Percentiles rank a stretch among this genome's conserved stretches.
phyloP scores from a whole-genome alignment of 2,113 vertebrate genomes.

The Hippolais icterina region DNA sequence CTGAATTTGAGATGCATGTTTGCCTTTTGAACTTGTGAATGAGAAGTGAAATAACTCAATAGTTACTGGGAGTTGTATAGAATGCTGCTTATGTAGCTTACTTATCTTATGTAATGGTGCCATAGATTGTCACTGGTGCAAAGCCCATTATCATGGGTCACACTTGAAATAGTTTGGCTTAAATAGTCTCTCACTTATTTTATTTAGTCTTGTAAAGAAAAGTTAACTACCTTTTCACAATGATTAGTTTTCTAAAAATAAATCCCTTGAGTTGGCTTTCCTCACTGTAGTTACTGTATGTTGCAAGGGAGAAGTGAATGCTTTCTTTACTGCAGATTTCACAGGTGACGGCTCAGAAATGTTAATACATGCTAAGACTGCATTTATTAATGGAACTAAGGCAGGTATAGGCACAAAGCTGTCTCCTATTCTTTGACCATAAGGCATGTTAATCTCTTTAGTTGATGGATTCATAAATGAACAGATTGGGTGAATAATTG shows the following conservation, averaged over 20 bases:
- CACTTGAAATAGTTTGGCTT: slow-evolving; percentile 34
- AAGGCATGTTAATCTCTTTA: slow-evolving; percentile 70
- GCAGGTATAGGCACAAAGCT: slow-evolving; percentile 45
- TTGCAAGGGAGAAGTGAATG: slow-evolving; percentile 17
- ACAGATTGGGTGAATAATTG: slow-evolving; percentile 73
- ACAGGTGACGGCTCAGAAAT: slow-evolving; percentile 58
- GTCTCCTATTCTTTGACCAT: slow-evolving; percentile 62
- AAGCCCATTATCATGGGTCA: not conserved
- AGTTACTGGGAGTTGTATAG: not conserved
- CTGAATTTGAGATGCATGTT: not conserved
- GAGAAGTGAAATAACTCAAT: not conserved
- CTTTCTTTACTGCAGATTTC: slow-evolving; percentile 40
- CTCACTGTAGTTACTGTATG: not conserved
- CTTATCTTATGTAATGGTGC: not conserved
- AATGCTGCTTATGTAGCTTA: not conserved
- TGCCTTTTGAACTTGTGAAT: not conserved
- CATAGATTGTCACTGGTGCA: not conserved
- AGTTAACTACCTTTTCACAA: not conserved
- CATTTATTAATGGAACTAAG: slow-evolving; percentile 60
- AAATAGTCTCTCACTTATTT: slow-evolving; percentile 40
- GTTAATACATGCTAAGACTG: slow-evolving; percentile 61
- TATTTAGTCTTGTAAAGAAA: slow-evolving; percentile 50
- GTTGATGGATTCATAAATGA: slow-evolving; percentile 71
- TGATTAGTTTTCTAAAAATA: slow-evolving; percentile 47
- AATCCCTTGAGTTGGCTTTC: not conserved